Evolutionary conservation across 1,140 invertebrate genomes (phyloP).

Genomic region (Glossosoma conforme): DNA sequence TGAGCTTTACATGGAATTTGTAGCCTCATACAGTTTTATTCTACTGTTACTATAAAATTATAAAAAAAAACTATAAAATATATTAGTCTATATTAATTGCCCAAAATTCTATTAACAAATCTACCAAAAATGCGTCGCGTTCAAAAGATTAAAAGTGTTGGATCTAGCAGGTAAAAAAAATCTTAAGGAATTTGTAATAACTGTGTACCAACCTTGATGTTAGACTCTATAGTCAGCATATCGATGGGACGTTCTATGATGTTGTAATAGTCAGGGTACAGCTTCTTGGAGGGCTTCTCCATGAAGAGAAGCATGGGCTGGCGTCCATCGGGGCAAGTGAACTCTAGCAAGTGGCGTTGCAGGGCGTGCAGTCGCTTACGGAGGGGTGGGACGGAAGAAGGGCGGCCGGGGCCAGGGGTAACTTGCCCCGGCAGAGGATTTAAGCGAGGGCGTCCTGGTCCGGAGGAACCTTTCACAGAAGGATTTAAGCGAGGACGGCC

Average conservation of each 20-base stretch:
- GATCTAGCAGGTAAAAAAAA: too few species aligned
- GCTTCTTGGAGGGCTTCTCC: conserved; percentile 92
- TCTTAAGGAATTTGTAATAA: too few species aligned
- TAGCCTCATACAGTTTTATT: too few species aligned
- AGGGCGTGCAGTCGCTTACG: conserved; percentile 71
- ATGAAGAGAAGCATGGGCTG: conserved; percentile 89
- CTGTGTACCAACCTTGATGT: conserved; percentile 86
- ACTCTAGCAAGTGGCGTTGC: conserved; percentile 72
- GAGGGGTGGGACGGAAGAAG: conserved; percentile 57
- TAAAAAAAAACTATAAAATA: too few species aligned
- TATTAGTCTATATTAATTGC: too few species aligned
- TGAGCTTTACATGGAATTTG: too few species aligned
- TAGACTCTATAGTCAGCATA: conserved; percentile 88
- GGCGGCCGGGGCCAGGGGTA: conserved; percentile 49
- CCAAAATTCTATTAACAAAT: too few species aligned
- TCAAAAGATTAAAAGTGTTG: too few species aligned
- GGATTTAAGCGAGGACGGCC: too few species aligned
- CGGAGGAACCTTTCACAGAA: too few species aligned
- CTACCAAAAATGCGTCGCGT: too few species aligned
- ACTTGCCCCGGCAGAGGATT: conserved; percentile 24
- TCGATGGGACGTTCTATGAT: conserved; percentile 92
- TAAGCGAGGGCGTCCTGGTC: conserved; percentile 26
- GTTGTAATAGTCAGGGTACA: conserved; percentile 95
- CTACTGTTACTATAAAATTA: too few species aligned
- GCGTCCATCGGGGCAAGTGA: conserved; percentile 72